Evolutionary conservation across 37 sponge, comb jelly and placozoan species (phyloP).

Genomic region (Theonella swinhoei): DNA sequence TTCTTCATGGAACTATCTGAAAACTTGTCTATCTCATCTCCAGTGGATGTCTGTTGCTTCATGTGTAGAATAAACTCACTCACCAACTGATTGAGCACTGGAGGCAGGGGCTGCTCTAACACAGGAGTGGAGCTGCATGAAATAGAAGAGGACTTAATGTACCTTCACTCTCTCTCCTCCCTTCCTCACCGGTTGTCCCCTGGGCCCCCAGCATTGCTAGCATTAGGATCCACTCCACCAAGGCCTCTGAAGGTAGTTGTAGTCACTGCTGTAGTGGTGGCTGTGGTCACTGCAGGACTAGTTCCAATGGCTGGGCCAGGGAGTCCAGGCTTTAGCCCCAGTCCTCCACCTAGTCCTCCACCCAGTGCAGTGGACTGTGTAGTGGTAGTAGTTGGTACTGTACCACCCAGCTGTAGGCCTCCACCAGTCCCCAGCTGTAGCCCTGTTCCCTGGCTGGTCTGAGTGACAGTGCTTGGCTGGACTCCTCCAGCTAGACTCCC

Average conservation of each 20-base stretch:
- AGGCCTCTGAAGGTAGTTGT: constrained; percentile 17
- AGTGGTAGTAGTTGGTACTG: background rate
- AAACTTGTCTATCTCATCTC: constrained; percentile 52
- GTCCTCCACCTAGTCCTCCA: background rate
- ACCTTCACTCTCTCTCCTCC: too few species aligned
- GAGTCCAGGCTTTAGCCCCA: background rate
- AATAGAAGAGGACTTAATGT: too few species aligned
- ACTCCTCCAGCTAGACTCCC: constrained; percentile 1
- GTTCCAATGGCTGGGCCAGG: background rate
- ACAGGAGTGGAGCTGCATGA: constrained; percentile 1
- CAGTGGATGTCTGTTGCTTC: constrained; percentile 48
- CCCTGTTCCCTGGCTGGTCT: background rate
- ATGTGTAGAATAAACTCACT: constrained; percentile 33
- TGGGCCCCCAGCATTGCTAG: background rate
- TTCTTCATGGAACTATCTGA: constrained; percentile 53
- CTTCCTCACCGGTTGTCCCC: constrained; percentile 13
- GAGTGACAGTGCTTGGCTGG: background rate
- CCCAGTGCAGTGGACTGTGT: background rate
- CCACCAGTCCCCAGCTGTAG: constrained; percentile 1
- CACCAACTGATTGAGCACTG: constrained; percentile 38
- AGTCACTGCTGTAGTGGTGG: background rate
- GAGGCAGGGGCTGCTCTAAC: constrained; percentile 22
- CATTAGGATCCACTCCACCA: constrained; percentile 27
- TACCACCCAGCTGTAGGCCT: background rate
- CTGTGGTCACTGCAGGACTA: background rate